Evolutionary conservation across 2,888 invertebrate species (phyloP).

Genomic region (Euplexia lucipara): DNA sequence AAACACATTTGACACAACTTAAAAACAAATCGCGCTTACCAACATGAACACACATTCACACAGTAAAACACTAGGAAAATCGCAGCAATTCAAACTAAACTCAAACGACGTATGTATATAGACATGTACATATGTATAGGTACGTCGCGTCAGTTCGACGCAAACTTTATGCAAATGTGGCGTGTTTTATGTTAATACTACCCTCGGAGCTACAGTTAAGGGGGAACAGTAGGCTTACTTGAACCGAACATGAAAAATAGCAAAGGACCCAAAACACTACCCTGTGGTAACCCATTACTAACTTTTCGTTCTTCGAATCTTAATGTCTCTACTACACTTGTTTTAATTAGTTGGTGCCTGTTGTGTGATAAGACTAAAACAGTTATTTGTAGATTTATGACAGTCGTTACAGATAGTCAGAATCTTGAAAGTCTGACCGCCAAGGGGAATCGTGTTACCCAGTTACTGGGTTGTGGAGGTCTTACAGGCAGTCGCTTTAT

Average conservation of each 20-base stretch:
- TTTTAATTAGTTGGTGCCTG: no score
- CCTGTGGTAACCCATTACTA: no score
- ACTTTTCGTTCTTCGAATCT: no score
- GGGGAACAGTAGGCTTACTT: conserved; percentile 39
- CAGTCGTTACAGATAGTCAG: no score
- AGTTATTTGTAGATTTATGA: no score
- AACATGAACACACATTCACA: background rate
- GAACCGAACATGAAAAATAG: background rate
- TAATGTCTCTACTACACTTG: no score
- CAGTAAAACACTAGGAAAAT: conserved; percentile 15
- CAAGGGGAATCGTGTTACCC: no score
- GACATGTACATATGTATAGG: conserved; percentile 1
- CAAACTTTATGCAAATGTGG: conserved; percentile 60
- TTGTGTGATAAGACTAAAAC: no score
- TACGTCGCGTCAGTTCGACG: conserved; percentile 33
- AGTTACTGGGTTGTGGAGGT: no score
- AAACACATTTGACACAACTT: conserved; percentile 13
- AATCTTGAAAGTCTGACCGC: no score
- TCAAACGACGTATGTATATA: conserved; percentile 14
- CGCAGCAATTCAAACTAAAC: conserved; percentile 30
- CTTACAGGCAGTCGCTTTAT: no score
- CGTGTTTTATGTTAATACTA: conserved; percentile 57
- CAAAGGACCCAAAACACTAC: no score
- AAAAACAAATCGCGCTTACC: conserved; percentile 8
- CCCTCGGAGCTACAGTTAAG: conserved; percentile 6